Evolutionary conservation across 2,888 invertebrate species (phyloP).

Genomic region (Itoplectis maculator): DNA sequence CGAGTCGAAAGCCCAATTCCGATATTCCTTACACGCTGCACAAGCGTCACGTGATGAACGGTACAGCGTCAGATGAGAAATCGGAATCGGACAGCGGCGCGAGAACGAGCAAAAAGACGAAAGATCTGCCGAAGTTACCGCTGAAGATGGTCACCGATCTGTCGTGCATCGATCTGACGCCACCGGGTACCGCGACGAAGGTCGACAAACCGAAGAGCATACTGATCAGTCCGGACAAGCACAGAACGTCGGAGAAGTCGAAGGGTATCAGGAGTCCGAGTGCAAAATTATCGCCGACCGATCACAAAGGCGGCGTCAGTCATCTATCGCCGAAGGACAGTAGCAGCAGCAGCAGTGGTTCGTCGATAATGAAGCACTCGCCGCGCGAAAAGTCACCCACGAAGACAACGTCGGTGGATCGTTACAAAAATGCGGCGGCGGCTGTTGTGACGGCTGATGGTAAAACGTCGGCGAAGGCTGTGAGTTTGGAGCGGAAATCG

Average conservation of each 20-base stretch:
- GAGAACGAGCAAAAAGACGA: constrained; percentile 68
- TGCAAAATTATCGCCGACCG: constrained; percentile 80
- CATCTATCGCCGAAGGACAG: constrained; percentile 75
- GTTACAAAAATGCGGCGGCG: constrained; percentile 70
- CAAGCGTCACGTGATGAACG: constrained; percentile 94
- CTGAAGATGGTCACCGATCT: constrained; percentile 79
- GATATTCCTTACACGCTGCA: constrained; percentile 95
- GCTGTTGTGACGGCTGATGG: constrained; percentile 58
- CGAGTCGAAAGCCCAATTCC: constrained; percentile 83
- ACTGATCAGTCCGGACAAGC: constrained; percentile 76
- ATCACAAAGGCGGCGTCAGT: constrained; percentile 70
- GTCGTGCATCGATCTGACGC: constrained; percentile 79
- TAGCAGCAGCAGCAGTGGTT: constrained; percentile 68
- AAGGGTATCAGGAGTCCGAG: constrained; percentile 76
- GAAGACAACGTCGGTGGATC: constrained; percentile 78
- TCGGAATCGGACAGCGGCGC: constrained; percentile 80
- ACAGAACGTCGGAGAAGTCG: constrained; percentile 78
- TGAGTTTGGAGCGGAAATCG: constrained; percentile 78
- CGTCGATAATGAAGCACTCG: constrained; percentile 73
- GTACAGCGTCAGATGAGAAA: constrained; percentile 87
- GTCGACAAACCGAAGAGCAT: constrained; percentile 85
- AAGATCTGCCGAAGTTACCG: constrained; percentile 79
- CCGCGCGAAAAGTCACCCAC: constrained; percentile 71
- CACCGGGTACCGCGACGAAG: constrained; percentile 75
- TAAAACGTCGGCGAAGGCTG: constrained; percentile 73